Evolutionary conservation across 2,888 invertebrate genomes (phyloP).

Genomic region (Acronicta leporina): DNA sequence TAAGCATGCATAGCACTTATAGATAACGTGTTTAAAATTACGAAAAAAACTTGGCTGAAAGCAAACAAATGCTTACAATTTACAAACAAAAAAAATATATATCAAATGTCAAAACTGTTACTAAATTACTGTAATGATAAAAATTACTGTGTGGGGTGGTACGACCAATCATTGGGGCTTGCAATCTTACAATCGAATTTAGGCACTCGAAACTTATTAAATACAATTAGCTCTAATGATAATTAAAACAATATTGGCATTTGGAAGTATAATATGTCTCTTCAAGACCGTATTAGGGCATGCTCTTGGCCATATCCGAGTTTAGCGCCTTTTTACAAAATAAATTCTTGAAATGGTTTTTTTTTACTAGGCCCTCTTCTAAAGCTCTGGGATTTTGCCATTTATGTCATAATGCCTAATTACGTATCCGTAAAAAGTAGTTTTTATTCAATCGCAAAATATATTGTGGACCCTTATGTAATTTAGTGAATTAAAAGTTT

Average conservation of each 20-base stretch:
- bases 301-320: no score
- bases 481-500: no score
- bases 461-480: no score
- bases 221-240: constrained; percentile 2
- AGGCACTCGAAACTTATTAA: neutral
- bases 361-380: no score
- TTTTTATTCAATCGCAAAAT: no score
- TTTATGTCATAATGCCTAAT: no score
- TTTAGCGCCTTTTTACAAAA: no score
- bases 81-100: constrained; percentile 77
- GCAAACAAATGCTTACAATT: constrained; percentile 90
- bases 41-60: constrained; percentile 78
- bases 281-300: no score
- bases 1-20: constrained; percentile 88
- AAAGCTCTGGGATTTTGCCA: no score
- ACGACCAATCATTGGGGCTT: constrained; percentile 22
- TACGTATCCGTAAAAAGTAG: no score
- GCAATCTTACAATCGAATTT: neutral
- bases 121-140: constrained; percentile 54
- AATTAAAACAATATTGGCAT: neutral
- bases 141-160: constrained; percentile 30
- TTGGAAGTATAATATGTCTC: no score
- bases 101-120: constrained; percentile 48
- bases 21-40: constrained; percentile 63
- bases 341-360: no score